Evolutionary conservation across 2,113 vertebrate species (phyloP), one percentile per base, ranked within the genome.

Genomic region (Bubo bubo): DNA sequence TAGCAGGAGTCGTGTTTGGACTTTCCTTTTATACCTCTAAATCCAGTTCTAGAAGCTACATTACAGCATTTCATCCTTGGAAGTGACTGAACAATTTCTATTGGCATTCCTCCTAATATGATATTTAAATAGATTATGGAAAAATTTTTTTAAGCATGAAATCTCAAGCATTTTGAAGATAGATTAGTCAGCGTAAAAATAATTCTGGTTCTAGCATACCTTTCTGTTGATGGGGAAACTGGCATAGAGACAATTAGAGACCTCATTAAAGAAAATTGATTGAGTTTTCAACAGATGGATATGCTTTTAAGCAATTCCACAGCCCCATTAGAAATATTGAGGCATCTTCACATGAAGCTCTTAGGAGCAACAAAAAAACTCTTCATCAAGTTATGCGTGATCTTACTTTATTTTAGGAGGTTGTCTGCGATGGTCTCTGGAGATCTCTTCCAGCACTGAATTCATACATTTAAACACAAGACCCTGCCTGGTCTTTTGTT

Each of bases 371-470:
- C n/a, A 35, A 37, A 79, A 6, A 56, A 32, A 4, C 2, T 26
- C 22, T 75, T 41, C 32, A 20, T 34, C 1, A 3, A 9, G 17
- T 37, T 63, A 7, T 19, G 1, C 1, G 3, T 52, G n/a, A 41
- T 50, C n/a, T 71, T 53, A 8, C 27, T 50, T 55, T 37, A 10
- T 22, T 80, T 34, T 14, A 60, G 55, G 34, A 91, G 27, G 8
- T 11, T 71, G 10, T 18, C n/a, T 60, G 35, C 0, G 0, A 2
- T 27, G 27, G n/a, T 37, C 10, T 58, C 28, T 68, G 9, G 30
- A 12, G 30, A 27, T 81, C 35, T 87, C 50, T 30, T 32, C 37
- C 45, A 67, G 47, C 14, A 3, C 22, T 50, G 16, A 71, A 24
- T 79, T 39, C 11, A 9, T 10, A 37, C 15, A 32, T 8, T 34